Evolutionary conservation across 2,113 vertebrate species (phyloP).

Genomic region (Tyto alba): DNA sequence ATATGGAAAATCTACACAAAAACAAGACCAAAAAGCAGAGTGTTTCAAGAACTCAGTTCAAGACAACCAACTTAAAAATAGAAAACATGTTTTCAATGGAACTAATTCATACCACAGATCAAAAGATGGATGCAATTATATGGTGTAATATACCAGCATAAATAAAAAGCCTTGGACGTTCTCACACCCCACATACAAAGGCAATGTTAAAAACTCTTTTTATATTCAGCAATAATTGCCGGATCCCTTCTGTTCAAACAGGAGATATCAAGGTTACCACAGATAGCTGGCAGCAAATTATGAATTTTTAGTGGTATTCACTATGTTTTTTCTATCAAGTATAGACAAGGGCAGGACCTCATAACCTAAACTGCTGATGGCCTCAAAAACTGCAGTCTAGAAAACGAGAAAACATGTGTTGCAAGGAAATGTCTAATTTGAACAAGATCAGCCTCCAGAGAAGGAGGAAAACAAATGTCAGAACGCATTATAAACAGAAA

Average conservation of each 20-base stretch:
- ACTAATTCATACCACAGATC: constrained; percentile 59
- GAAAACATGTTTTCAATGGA: constrained; percentile 64
- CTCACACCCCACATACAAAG: constrained; percentile 50
- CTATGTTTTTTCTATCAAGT: constrained; percentile 18
- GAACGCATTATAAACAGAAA: constrained; percentile 29
- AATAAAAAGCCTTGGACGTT: constrained; percentile 57
- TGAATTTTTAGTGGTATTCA: constrained; percentile 3
- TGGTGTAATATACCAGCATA: constrained; percentile 47
- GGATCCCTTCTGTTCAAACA: constrained; percentile 32
- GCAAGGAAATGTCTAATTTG: constrained; percentile 53
- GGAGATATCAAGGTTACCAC: constrained; percentile 36
- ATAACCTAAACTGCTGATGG: constrained; percentile 28
- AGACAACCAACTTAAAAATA: constrained; percentile 53
- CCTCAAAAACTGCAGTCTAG: constrained; percentile 13
- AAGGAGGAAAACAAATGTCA: constrained; percentile 58
- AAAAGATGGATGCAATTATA: constrained; percentile 62
- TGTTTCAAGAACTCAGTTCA: constrained; percentile 36
- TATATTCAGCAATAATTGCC: background rate
- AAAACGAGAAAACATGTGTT: constrained; percentile 54
- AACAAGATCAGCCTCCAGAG: constrained; percentile 50
- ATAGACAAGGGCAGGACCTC: constrained; percentile 48
- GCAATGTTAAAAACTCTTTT: constrained; percentile 15
- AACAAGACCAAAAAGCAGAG: constrained; percentile 8
- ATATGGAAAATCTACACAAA: constrained; percentile 48
- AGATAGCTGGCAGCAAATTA: constrained; percentile 33